Evolutionary conservation across 2,888 invertebrate genomes (phyloP).

Genomic region (Pheosia gnoma): DNA sequence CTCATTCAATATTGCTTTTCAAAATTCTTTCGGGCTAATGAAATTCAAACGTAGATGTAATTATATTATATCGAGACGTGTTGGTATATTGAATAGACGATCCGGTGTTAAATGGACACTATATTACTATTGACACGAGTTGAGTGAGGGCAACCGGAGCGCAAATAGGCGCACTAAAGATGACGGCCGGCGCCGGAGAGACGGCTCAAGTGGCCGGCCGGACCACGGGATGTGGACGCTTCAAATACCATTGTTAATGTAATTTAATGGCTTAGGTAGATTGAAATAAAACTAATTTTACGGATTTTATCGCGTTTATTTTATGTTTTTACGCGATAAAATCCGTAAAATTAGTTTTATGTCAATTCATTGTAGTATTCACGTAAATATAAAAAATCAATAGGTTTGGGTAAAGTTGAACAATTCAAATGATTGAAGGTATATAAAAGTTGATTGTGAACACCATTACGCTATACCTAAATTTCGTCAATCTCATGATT

Average conservation of each 20-base stretch:
- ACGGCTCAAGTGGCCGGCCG: slow-evolving; percentile 19
- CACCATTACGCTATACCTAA: neutral
- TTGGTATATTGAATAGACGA: neutral
- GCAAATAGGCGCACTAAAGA: slow-evolving; percentile 43
- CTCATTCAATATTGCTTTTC: no score
- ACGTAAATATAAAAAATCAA: no score
- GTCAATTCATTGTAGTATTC: no score
- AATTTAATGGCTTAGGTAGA: slow-evolving; percentile 1
- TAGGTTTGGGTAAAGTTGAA: neutral
- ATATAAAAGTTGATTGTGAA: neutral
- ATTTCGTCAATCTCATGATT: no score
- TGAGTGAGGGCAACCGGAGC: slow-evolving; percentile 28
- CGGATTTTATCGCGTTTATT: no score
- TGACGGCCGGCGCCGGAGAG: slow-evolving; percentile 37
- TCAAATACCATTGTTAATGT: slow-evolving; percentile 4
- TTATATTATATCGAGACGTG: neutral
- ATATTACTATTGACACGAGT: slow-evolving; percentile 9
- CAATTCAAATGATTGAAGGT: neutral
- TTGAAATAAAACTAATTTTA: no score
- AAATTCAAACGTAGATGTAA: neutral
- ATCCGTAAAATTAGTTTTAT: no score
- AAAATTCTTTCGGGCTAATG: no score
- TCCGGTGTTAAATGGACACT: slow-evolving; percentile 3
- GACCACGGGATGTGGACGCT: slow-evolving; percentile 11
- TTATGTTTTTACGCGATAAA: no score